phyloP scores from a whole-genome alignment of 2,888 invertebrate genomes.

The Malthinus flaveolus region DNA sequence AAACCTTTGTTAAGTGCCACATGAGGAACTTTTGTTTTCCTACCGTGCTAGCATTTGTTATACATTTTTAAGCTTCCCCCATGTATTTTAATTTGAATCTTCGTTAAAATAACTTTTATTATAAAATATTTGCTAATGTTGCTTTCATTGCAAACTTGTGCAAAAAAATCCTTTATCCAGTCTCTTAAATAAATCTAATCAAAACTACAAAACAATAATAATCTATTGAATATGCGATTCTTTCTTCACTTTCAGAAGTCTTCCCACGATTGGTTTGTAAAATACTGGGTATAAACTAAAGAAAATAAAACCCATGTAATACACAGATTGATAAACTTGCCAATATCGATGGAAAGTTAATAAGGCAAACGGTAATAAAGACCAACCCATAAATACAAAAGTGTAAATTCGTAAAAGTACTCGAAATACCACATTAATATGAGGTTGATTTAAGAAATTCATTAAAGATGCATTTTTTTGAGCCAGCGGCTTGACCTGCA shows the following conservation, averaged over 20 bases:
- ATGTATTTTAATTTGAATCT: too few relatives aligned
- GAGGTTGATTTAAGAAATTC: constrained; percentile 52
- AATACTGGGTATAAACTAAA: constrained; percentile 68
- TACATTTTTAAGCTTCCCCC: too few relatives aligned
- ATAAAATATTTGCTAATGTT: too few relatives aligned
- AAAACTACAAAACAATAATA: too few relatives aligned
- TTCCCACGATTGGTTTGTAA: constrained; percentile 55
- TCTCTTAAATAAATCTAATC: too few relatives aligned
- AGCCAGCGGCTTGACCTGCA: constrained; percentile 62
- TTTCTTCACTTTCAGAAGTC: constrained; percentile 10
- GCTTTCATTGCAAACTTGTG: too few relatives aligned
- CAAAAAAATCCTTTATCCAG: too few relatives aligned
- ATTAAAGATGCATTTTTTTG: constrained; percentile 58
- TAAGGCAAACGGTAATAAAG: constrained; percentile 73
- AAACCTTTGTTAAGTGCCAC: too few relatives aligned
- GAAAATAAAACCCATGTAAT: constrained; percentile 70
- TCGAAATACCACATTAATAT: constrained; percentile 58
- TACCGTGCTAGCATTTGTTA: too few relatives aligned
- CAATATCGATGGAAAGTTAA: constrained; percentile 72
- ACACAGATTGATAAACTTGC: constrained; percentile 63
- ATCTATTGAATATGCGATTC: too few relatives aligned
- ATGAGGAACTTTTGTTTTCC: too few relatives aligned
- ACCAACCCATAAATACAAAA: constrained; percentile 82
- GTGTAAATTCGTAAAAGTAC: constrained; percentile 72
- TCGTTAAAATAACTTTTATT: too few relatives aligned